Evolutionary conservation across 1,140 invertebrate genomes (phyloP).

Genomic region (Zeugodacus cucurbitae): DNA sequence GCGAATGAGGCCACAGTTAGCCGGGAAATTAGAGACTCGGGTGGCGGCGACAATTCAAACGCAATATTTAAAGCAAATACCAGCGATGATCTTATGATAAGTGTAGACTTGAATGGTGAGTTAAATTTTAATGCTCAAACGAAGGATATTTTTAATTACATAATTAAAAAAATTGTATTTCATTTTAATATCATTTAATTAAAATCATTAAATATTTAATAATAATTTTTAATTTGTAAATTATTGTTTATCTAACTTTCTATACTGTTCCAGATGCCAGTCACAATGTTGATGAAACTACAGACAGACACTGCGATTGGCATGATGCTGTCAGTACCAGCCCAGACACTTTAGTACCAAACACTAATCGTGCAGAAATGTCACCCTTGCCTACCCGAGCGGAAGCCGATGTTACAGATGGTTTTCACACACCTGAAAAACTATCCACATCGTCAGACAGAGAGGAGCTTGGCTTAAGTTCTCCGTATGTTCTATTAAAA

Average conservation of each 20-base stretch:
- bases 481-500: constrained; percentile 25
- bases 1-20: neutral
- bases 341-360: constrained; percentile 67
- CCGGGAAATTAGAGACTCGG: neutral
- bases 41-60: neutral
- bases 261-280: neutral
- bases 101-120: neutral
- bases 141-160: too few species aligned
- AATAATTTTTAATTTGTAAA: neutral
- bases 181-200: too few species aligned
- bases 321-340: constrained; percentile 65
- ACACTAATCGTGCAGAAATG: neutral
- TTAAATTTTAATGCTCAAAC: too few species aligned
- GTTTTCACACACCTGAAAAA: neutral
- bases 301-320: constrained; percentile 45
- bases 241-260: neutral
- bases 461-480: neutral
- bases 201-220: neutral
- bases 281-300: neutral
- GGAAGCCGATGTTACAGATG: constrained; percentile 34
- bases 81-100: neutral
- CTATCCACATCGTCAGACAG: neutral
- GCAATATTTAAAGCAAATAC: neutral
- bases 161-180: too few species aligned
- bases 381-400: too few species aligned